Evolutionary conservation across 2,797 vertebrate genomes (phyloP).

Genomic region (Nannoperca obscura): DNA sequence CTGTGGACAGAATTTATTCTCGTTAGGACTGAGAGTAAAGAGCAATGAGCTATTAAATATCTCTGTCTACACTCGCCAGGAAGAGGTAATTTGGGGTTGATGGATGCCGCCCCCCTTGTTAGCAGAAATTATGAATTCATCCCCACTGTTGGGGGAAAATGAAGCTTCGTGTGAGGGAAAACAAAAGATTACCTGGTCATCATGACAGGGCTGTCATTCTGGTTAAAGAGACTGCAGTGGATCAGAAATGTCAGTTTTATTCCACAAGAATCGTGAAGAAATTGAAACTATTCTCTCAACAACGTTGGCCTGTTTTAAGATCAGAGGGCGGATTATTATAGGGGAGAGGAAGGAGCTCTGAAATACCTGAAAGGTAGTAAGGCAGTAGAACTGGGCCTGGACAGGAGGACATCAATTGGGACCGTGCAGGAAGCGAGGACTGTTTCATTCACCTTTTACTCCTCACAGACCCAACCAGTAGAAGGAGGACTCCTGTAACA

Average conservation of each 20-base stretch:
- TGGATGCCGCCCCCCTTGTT: conserved; percentile 38
- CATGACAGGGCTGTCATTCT: background rate
- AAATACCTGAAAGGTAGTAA: background rate
- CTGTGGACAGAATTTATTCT: conserved; percentile 45
- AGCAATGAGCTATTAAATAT: conserved; percentile 56
- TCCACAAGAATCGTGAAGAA: background rate
- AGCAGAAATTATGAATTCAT: conserved; percentile 33
- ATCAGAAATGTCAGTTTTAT: conserved; percentile 16
- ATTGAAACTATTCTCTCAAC: background rate
- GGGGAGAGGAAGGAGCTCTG: background rate
- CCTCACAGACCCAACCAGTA: background rate
- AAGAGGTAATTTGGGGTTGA: conserved; percentile 44
- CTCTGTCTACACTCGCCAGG: conserved; percentile 17
- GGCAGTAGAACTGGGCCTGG: background rate
- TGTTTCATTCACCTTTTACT: background rate
- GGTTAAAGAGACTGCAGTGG: background rate
- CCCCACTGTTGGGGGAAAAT: background rate
- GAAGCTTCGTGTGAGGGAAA: conserved; percentile 8
- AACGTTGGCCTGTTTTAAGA: background rate
- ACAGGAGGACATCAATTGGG: background rate
- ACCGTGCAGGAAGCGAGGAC: background rate
- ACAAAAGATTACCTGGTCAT: conserved; percentile 3
- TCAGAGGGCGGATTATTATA: background rate
- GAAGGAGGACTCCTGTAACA: background rate
- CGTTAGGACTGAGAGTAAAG: conserved; percentile 48